A percentile compares a stretch with the other conserved stretches of the same genome.
Conservation (phyloP, 2,797 vertebrate species). For the Arnoldichthys spilopterus region DNA sequence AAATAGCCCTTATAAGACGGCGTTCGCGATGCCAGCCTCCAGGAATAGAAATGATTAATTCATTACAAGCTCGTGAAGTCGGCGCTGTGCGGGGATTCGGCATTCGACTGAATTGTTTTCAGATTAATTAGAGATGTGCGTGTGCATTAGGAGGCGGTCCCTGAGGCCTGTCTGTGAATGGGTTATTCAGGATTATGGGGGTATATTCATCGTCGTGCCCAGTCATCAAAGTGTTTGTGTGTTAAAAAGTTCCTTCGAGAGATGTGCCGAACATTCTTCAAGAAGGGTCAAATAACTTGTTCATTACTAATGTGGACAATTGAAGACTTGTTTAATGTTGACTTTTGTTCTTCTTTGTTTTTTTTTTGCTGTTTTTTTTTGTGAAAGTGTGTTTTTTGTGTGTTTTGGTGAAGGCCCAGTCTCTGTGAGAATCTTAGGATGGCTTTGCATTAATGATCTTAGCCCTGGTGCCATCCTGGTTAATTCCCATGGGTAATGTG, state of each 20-base stretch:
- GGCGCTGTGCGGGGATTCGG: not conserved
- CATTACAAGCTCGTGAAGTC: not conserved
- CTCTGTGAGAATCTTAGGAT: not conserved
- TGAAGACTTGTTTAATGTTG: too few relatives aligned
- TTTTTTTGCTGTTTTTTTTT: not conserved
- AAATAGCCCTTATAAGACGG: slow-evolving; percentile 34
- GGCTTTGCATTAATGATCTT: not conserved
- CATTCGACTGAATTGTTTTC: not conserved
- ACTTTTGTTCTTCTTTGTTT: not conserved
- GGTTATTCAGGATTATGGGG: not conserved
- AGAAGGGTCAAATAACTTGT: too few relatives aligned
- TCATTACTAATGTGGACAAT: not conserved
- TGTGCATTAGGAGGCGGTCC: not conserved
- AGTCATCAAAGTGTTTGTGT: not conserved
- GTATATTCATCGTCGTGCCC: not conserved
- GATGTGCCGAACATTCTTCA: not conserved
- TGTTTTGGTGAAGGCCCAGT: not conserved
- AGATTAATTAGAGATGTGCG: not conserved
- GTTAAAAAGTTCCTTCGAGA: not conserved
- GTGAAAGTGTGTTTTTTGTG: not conserved
- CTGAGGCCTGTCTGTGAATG: not conserved
- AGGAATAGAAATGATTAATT: slow-evolving; percentile 36
- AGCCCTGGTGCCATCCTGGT: not conserved
- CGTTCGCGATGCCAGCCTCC: not conserved
- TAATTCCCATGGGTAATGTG: too few relatives aligned